Evolutionary conservation across 2,888 invertebrate species (phyloP), one percentile per base, ranked within the genome.

Genomic region (Cyrtodaria siliqua): DNA sequence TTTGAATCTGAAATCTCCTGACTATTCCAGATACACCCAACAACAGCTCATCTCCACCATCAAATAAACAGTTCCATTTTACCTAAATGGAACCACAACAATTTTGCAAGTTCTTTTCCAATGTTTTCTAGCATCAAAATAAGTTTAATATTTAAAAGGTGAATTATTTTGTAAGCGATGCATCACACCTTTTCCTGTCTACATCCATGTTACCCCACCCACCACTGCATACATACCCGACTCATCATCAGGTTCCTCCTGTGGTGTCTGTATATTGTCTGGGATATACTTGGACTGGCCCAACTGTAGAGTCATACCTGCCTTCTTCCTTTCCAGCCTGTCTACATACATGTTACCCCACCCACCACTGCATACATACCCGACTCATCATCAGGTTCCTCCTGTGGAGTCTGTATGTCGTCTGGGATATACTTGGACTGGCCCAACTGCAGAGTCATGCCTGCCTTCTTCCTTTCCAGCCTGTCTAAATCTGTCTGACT

Each of bases 401-500:
- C 92, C 62, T 88, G 88, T 12, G 92, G 92, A 0, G 92, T 91
- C 61, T 87, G 85, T 20, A 91, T 87, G 27, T 87, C 79, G 49
- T 90, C 87, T 18, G 67, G 67, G 27, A 86, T 73, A 71, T 84
- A 86, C 47, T 82, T 82, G 2, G 88, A 81, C 18, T 88, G 87
- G 47, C 92, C 82, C 33, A 92, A 83, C 38, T 88, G 90, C 33
- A 92, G 83, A n/a, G 87, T 85, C 82, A 93, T 86, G 12, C 90
- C 89, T 2, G 89, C 84, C 73, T 91, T 92, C 82, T 90, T 90
- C 18, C 91, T 79, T 26, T 92, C 93, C 8, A 90, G 83, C 18
- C 91, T 79, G 26, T 92, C 93, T 6, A 90, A 83, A 72, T 93
- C 92, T 16, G 96, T 96, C 6, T 96, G 96, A 18, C 96, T 96